A percentile compares a stretch with the other conserved stretches of the same genome.
Conservation (phyloP, 2,888 invertebrate species). For the Sclerodermus sp. region DNA sequence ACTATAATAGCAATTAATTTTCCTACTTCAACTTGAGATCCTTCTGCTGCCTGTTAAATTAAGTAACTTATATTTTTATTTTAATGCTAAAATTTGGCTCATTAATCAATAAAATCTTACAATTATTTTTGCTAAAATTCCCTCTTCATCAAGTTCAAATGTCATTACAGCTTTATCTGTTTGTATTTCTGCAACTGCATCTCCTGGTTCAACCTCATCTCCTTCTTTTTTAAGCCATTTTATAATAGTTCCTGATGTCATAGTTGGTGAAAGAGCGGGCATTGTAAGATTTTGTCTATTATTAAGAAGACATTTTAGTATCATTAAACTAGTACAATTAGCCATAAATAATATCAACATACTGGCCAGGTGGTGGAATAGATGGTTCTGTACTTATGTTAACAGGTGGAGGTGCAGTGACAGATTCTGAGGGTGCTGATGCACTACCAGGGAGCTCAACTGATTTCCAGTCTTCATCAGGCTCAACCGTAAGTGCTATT, state of each 20-base stretch:
- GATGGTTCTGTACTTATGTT: constrained; percentile 18
- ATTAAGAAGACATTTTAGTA: constrained; percentile 2
- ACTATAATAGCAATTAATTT: constrained; percentile 64
- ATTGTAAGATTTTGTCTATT: constrained; percentile 56
- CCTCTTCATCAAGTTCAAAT: constrained; percentile 66
- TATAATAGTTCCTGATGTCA: constrained; percentile 65
- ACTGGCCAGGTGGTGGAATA: constrained; percentile 51
- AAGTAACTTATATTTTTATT: constrained; percentile 1
- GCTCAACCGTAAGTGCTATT: constrained; percentile 66
- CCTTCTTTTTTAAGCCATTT: constrained; percentile 65
- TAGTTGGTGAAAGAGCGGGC: constrained; percentile 68
- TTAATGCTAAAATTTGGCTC: neutral
- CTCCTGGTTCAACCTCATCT: constrained; percentile 62
- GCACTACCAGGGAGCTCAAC: constrained; percentile 52
- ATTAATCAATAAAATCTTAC: constrained; percentile 40
- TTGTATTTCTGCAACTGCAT: constrained; percentile 68
- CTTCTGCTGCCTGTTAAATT: constrained; percentile 57
- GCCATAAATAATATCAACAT: constrained; percentile 13
- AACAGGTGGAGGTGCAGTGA: constrained; percentile 11
- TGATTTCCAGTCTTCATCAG: constrained; percentile 67
- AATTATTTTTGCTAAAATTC: constrained; percentile 64
- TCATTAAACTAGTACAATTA: neutral
- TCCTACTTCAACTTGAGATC: constrained; percentile 60
- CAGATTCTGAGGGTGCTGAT: constrained; percentile 12
- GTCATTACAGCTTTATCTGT: constrained; percentile 68